These are phyloP conservation scores for Andrena flavipes DNA, from an alignment of 2,888 invertebrate species.

Conservation along the genomic window DNA sequence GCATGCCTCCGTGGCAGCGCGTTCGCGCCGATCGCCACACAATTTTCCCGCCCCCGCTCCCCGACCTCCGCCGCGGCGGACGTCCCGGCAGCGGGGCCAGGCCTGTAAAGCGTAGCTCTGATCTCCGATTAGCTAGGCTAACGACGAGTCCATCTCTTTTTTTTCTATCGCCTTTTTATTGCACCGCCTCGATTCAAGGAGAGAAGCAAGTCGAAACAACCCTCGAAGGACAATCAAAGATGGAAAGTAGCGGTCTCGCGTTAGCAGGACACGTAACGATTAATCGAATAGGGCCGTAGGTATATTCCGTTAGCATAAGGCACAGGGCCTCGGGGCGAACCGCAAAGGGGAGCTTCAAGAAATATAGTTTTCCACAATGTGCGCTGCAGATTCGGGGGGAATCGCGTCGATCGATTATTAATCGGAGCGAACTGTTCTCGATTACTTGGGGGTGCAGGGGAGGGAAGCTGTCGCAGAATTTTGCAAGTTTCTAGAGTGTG, in stretches of 20 bases:
- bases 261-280: constrained; percentile 36
- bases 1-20: constrained; percentile 61
- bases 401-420: too few relatives aligned
- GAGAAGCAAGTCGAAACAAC: constrained; percentile 45
- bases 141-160: constrained; percentile 16
- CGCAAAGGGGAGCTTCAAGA: constrained; percentile 14
- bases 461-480: too few relatives aligned
- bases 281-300: constrained; percentile 51
- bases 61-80: neutral
- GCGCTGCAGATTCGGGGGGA: too few relatives aligned
- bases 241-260: constrained; percentile 64
- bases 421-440: too few relatives aligned
- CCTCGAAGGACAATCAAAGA: constrained; percentile 64
- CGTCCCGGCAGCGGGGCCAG: neutral
- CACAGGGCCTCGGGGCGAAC: constrained; percentile 6
- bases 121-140: constrained; percentile 1
- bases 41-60: constrained; percentile 25
- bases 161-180: constrained; percentile 22
- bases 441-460: neutral
- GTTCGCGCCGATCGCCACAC: constrained; percentile 35
- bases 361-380: constrained; percentile 9
- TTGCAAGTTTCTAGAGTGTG: too few relatives aligned
- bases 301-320: constrained; percentile 56
- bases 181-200: constrained; percentile 38
- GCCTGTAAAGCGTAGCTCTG: neutral